Percentiles rank a stretch among this genome's conserved stretches.
Conservation (phyloP, 2,888 invertebrate genomes). For the Drosophila affinis region DNA sequence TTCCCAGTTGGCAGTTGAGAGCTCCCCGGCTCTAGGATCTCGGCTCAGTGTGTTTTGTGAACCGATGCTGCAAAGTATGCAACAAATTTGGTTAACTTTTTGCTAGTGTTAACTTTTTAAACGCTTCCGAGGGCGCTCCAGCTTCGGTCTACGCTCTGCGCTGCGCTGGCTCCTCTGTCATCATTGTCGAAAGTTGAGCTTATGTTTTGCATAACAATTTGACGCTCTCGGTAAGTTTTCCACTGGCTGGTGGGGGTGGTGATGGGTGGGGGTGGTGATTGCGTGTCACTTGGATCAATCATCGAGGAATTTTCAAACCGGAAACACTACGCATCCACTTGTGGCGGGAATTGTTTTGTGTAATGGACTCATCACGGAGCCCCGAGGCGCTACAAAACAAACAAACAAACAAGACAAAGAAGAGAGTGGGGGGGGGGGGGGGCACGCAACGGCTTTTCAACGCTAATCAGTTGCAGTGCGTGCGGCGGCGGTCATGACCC, state of each 20-base stretch:
- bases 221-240: conserved; percentile 39
- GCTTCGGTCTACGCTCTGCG: background rate
- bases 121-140: conserved; percentile 44
- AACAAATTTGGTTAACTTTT: conserved; percentile 77
- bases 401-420: conserved; percentile 1
- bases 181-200: conserved; percentile 45
- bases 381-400: conserved; percentile 44
- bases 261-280: no score
- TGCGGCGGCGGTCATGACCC: conserved; percentile 2
- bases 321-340: conserved; percentile 5
- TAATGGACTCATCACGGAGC: conserved; percentile 62
- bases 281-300: conserved; percentile 29
- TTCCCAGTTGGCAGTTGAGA: conserved; percentile 14
- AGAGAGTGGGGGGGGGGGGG: background rate
- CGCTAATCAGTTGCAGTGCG: conserved; percentile 63
- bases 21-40: conserved; percentile 4
- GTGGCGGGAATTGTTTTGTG: conserved; percentile 7
- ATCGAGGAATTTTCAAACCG: conserved; percentile 22
- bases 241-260: conserved; percentile 35
- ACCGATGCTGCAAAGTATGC: conserved; percentile 75
- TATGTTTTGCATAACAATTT: conserved; percentile 47
- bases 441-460: conserved; percentile 57
- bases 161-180: conserved; percentile 3
- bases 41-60: conserved; percentile 70
- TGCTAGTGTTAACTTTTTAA: conserved; percentile 77